Evolutionary conservation across 2,113 vertebrate genomes (phyloP).

Genomic region (Spilogale gracilis): DNA sequence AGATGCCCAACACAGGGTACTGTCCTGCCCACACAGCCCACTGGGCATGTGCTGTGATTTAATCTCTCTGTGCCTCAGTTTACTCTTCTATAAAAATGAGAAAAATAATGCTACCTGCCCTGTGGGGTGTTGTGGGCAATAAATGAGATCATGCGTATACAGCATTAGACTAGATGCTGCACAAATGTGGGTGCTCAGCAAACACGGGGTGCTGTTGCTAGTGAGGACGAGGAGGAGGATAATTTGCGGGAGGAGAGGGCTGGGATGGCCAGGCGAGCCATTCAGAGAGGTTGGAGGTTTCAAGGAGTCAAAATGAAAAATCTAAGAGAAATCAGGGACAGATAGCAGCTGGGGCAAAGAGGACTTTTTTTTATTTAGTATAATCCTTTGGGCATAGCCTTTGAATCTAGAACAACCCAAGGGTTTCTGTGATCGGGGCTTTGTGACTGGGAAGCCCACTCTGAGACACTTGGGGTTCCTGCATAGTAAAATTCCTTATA

Average conservation of each 20-base stretch:
- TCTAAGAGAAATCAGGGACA: not conserved
- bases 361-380: not conserved
- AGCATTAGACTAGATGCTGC: not conserved
- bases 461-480: too few relatives aligned
- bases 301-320: not conserved
- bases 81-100: not conserved
- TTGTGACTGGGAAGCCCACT: not conserved
- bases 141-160: rapidly evolving
- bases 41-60: rapidly evolving
- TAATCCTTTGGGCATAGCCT: not conserved
- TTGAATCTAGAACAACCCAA: not conserved
- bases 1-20: not conserved
- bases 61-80: not conserved
- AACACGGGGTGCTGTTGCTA: too few relatives aligned
- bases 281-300: not conserved
- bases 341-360: not conserved
- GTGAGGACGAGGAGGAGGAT: not conserved
- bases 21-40: not conserved
- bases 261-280: not conserved
- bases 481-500: not conserved
- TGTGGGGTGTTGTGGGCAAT: rapidly evolving
- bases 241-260: not conserved
- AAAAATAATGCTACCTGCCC: not conserved
- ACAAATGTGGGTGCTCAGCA: rapidly evolving
- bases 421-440: not conserved